A percentile compares a stretch with the other conserved stretches of the same genome.
phyloP scores from a whole-genome alignment of 2,113 vertebrate genomes.

The Calonectris borealis region DNA sequence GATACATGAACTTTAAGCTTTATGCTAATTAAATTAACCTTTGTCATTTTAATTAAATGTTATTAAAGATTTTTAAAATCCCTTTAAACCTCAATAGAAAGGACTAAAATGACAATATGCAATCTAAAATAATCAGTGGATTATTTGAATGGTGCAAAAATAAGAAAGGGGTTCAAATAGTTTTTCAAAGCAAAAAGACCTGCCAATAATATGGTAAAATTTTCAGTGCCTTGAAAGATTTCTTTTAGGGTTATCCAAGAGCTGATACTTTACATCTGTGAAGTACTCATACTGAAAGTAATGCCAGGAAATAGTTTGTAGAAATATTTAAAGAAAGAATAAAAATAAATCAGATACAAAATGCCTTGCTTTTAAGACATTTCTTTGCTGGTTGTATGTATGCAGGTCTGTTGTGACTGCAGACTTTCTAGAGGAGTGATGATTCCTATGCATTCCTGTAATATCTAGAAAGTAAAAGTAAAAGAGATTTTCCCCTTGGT shows the following conservation, averaged over 20 bases:
- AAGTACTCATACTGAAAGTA: not conserved
- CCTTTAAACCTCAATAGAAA: not conserved
- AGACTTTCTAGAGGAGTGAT: not conserved
- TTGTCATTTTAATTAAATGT: not conserved
- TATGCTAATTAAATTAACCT: conserved; percentile 14
- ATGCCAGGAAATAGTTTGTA: not conserved
- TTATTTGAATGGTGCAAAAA: not conserved
- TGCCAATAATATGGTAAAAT: not conserved
- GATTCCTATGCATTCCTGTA: not conserved
- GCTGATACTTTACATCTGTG: not conserved
- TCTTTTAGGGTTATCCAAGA: not conserved
- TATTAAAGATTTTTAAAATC: not conserved
- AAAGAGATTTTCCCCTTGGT: not conserved
- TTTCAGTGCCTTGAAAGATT: not conserved
- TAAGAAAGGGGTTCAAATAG: not conserved
- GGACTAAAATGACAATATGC: not conserved
- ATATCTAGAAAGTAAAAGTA: not conserved
- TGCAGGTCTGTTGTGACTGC: not conserved
- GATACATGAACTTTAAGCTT: not conserved
- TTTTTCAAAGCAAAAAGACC: not conserved
- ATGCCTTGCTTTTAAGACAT: not conserved
- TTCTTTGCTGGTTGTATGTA: not conserved
- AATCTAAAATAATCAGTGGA: not conserved
- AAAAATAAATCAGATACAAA: not conserved
- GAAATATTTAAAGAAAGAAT: not conserved